Conservation (phyloP, 2,797 vertebrate species). For the Chrysocyon brachyurus region DNA sequence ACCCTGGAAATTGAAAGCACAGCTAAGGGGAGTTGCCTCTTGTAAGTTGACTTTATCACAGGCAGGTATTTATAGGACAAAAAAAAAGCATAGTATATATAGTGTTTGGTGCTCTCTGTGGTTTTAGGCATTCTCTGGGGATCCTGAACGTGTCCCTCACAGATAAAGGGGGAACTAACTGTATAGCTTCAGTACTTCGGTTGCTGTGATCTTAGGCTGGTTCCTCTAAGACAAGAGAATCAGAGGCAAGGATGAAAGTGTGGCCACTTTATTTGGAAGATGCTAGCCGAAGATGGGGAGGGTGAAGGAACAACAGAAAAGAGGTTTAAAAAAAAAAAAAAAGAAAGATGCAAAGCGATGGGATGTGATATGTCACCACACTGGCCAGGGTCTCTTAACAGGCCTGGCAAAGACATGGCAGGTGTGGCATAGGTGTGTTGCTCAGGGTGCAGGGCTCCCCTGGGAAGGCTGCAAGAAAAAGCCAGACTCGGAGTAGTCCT, state of each 20-base stretch:
- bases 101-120: not conserved
- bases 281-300: not conserved
- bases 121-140: not conserved
- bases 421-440: not conserved
- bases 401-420: not conserved
- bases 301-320: not conserved
- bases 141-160: not conserved
- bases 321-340: not conserved
- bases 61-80: not conserved
- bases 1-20: not conserved
- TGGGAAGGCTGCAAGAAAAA: not conserved
- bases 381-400: not conserved
- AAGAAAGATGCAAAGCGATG: not conserved
- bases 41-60: not conserved
- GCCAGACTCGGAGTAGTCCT: not conserved
- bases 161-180: not conserved
- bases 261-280: not conserved
- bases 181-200: not conserved
- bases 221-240: not conserved
- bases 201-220: slow-evolving; percentile 2
- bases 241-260: not conserved
- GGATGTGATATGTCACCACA: not conserved
- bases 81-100: not conserved
- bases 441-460: not conserved
- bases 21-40: not conserved